A percentile compares a stretch with the other conserved stretches of the same genome.
Conservation (phyloP, 1,140 invertebrate species). For the Conopomorpha cramerella region DNA sequence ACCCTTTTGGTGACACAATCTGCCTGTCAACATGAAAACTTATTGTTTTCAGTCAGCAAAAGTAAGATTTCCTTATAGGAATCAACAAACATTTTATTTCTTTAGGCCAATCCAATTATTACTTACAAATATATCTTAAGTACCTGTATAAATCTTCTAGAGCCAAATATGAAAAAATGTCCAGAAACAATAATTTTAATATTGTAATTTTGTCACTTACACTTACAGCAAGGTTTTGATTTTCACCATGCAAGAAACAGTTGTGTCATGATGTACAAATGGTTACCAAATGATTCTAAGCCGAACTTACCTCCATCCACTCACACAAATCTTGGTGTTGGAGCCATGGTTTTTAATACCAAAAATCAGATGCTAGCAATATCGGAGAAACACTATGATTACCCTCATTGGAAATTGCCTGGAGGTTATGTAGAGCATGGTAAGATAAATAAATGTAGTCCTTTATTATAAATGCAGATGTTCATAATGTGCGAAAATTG, state of each 20-base stretch:
- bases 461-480: too few species aligned
- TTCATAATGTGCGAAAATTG: too few species aligned
- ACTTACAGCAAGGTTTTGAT: constrained; percentile 77
- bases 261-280: constrained; percentile 79
- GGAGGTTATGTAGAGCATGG: constrained; percentile 88
- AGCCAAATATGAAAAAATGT: too few species aligned
- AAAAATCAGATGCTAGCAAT: constrained; percentile 78
- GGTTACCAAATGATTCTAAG: constrained; percentile 66
- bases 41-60: too few species aligned
- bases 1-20: too few species aligned
- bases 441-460: constrained; percentile 35
- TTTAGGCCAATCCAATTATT: not conserved
- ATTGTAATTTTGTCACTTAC: not conserved
- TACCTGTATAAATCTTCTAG: not conserved
- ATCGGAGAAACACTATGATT: constrained; percentile 72
- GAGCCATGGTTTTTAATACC: constrained; percentile 82
- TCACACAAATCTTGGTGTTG: constrained; percentile 87
- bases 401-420: constrained; percentile 84
- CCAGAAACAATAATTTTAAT: constrained; percentile 5
- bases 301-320: constrained; percentile 80
- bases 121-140: not conserved
- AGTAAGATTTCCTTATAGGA: too few species aligned
- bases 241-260: constrained; percentile 86
- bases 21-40: too few species aligned
- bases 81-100: not conserved